A percentile compares a stretch with the other conserved stretches of the same genome.
phyloP scores from a whole-genome alignment of 1,140 invertebrate species.

The Orius insidiosus region DNA sequence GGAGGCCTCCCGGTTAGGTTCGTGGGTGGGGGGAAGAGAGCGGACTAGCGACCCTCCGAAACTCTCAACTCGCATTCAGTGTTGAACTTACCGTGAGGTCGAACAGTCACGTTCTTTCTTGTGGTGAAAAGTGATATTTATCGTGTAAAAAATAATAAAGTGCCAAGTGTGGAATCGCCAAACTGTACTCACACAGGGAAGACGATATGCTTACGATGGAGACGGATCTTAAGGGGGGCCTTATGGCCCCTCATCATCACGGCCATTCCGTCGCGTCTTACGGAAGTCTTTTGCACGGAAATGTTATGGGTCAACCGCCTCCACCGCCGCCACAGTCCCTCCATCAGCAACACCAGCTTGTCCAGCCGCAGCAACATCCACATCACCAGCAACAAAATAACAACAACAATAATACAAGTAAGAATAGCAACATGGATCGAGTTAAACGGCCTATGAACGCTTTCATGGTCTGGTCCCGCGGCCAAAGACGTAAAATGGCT shows the following conservation, averaged over 20 bases:
- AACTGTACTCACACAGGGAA: slow-evolving; percentile 50
- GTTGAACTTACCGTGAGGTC: slow-evolving; percentile 8
- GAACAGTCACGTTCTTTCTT: slow-evolving; percentile 9
- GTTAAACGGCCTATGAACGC: slow-evolving; percentile 99
- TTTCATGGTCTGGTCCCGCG: slow-evolving; percentile 99
- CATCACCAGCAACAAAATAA: slow-evolving; percentile 29
- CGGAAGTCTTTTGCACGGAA: slow-evolving; percentile 30
- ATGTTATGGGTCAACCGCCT: slow-evolving; percentile 30
- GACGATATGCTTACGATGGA: slow-evolving; percentile 77
- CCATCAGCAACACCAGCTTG: slow-evolving; percentile 30
- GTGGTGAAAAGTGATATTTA: background rate
- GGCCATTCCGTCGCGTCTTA: slow-evolving; percentile 29
- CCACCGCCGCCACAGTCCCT: slow-evolving; percentile 26
- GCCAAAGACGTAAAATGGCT: slow-evolving; percentile 96
- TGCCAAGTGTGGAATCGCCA: slow-evolving; percentile 23
- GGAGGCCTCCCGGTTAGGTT: slow-evolving; percentile 1
- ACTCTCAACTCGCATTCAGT: background rate
- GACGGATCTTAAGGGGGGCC: slow-evolving; percentile 69
- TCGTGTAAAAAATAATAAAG: slow-evolving; percentile 3
- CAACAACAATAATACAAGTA: slow-evolving; percentile 46
- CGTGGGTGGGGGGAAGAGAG: background rate
- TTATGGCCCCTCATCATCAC: slow-evolving; percentile 30
- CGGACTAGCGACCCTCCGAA: background rate
- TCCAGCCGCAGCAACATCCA: slow-evolving; percentile 30
- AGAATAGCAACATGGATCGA: slow-evolving; percentile 58